Percentiles rank a stretch among this genome's conserved stretches.
These are phyloP conservation scores for Zaprionus nigranus DNA, from an alignment of 1,140 invertebrate genomes.

Conservation along the genomic window DNA sequence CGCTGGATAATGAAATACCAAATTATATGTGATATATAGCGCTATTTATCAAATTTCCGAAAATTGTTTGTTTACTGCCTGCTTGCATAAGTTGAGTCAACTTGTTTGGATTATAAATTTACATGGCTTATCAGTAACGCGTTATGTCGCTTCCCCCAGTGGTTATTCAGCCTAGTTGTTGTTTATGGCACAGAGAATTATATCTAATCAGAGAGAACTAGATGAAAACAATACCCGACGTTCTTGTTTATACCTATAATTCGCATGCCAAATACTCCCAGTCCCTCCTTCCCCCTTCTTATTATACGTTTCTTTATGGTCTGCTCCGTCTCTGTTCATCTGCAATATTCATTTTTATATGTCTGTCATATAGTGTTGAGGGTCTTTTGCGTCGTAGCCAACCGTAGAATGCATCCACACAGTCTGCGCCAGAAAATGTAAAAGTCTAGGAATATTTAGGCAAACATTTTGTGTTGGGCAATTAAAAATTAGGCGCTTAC, in stretches of 20 bases:
- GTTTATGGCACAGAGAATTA: constrained; percentile 7
- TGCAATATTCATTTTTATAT: constrained; percentile 24
- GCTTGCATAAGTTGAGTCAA: neutral
- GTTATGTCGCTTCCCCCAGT: constrained; percentile 6
- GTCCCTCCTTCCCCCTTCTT: neutral
- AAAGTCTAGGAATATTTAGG: constrained; percentile 6
- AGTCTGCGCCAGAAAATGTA: neutral
- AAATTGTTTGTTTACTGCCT: constrained; percentile 13
- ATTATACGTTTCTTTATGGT: constrained; percentile 7
- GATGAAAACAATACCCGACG: constrained; percentile 30
- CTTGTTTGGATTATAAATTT: constrained; percentile 25
- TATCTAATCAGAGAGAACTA: constrained; percentile 20
- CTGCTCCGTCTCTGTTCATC: constrained; percentile 18
- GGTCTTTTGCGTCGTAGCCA: constrained; percentile 1
- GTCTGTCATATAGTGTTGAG: constrained; percentile 1
- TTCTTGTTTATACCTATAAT: constrained; percentile 20
- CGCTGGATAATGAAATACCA: constrained; percentile 2
- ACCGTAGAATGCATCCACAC: neutral
- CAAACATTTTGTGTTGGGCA: constrained; percentile 5
- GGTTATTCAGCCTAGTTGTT: constrained; percentile 27
- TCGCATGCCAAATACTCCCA: neutral
- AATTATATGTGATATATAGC: neutral
- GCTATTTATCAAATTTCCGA: neutral
- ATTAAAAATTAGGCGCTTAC: constrained; percentile 1
- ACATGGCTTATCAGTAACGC: constrained; percentile 2